Evolutionary conservation across 2,888 invertebrate species (phyloP).

Genomic region (Eupsilia transversa): DNA sequence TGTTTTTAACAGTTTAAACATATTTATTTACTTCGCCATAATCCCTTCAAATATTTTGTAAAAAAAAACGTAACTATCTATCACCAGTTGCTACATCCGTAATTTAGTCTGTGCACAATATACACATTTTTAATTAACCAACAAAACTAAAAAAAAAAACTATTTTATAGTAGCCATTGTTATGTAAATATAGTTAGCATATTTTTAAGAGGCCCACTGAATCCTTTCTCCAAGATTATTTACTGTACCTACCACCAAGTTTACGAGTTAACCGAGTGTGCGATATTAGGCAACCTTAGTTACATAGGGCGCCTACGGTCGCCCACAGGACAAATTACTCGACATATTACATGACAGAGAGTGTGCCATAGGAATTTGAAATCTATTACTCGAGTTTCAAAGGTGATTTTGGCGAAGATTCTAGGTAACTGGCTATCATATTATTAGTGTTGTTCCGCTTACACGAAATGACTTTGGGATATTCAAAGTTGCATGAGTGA

Average conservation of each 20-base stretch:
- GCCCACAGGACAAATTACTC: conserved; percentile 57
- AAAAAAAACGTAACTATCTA: background rate
- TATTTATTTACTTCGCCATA: too few relatives aligned
- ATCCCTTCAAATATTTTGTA: background rate
- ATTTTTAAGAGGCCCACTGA: conserved; percentile 46
- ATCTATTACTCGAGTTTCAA: conserved; percentile 2
- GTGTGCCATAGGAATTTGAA: conserved; percentile 40
- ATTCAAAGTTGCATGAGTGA: conserved; percentile 46
- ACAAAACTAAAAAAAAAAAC: conserved; percentile 39
- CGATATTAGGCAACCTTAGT: conserved; percentile 60
- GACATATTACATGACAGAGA: conserved; percentile 45
- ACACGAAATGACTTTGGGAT: conserved; percentile 39
- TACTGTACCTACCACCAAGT: conserved; percentile 43
- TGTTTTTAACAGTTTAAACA: too few relatives aligned
- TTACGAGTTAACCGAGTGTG: conserved; percentile 59
- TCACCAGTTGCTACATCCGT: conserved; percentile 5
- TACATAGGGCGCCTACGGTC: conserved; percentile 46
- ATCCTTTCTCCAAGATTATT: conserved; percentile 45
- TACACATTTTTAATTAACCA: conserved; percentile 16
- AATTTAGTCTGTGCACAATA: conserved; percentile 15
- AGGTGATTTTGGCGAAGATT: conserved; percentile 14
- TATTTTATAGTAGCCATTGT: conserved; percentile 18
- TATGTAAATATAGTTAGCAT: conserved; percentile 49
- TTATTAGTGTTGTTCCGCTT: conserved; percentile 51
- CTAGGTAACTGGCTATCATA: conserved; percentile 29